Base-by-base conservation (phyloP, 2,113 vertebrate species). In the Phyllopteryx taeniolatus region DNA sequence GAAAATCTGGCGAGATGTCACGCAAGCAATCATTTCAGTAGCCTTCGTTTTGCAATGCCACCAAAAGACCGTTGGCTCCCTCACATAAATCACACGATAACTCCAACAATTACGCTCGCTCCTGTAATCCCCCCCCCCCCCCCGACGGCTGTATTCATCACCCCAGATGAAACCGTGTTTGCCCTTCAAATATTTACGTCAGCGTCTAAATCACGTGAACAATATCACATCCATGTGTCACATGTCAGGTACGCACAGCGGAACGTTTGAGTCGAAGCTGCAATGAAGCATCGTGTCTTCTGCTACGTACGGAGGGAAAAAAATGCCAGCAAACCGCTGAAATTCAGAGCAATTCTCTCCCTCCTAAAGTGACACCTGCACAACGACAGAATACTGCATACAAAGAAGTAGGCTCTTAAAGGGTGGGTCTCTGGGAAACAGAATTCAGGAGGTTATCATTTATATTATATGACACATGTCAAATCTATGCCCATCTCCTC, bases 121-220 rank as follows among this genome's bases (percentile, higher is more conserved):
- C 47, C 17, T 68, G 51, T 85, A 79, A 86, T 81, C 82, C 73
- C 76, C 83, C 74, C 65, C 71, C 57, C 76, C 83, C 68, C 56
- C 61, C 20, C n/a, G 63, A 75, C 71, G 74, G 46, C 66, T 42
- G 49, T 15, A 54, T 79, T 77, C 71, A 68, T 82, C 74, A 79
- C 66, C 33, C 8, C 73, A 78, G 76, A 82, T 70, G 73, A 74
- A 85, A 68, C 20, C 71, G 46, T n/a, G 46, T 77, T 83, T 78
- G 69, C 75, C 79, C 83, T 89, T 81, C 67, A 78, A 44, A 81
- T 73, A 72, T 86, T 86, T 79, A 72, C 71, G 76, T 82, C 71
- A 74, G 62, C 69, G 73, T 71, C 67, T 74, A 76, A 81, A 81
- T 70, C 72, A 46, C 67, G 47, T 15, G 19, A 65, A 76, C 73